phyloP scores from a whole-genome alignment of 2,113 vertebrate genomes.

The Rhea americana region DNA sequence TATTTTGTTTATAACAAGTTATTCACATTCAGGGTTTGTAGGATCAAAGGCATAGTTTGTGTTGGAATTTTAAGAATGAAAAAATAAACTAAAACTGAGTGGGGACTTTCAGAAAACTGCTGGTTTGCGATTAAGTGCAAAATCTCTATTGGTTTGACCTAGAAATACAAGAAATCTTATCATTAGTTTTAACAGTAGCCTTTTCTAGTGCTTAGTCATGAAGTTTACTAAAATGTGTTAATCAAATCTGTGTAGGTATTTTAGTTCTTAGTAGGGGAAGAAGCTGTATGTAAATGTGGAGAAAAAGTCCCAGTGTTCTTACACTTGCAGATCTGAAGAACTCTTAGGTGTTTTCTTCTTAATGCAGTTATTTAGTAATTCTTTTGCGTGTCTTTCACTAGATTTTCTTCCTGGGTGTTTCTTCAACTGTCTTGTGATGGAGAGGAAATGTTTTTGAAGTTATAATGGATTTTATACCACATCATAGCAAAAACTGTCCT shows the following conservation, averaged over 20 bases:
- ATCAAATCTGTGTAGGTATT: background rate
- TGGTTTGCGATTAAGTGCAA: background rate
- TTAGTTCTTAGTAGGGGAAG: background rate
- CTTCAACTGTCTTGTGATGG: conserved; percentile 59
- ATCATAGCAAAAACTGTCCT: conserved; percentile 65
- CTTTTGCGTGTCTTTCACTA: conserved; percentile 55
- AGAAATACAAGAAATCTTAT: background rate
- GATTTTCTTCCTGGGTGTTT: conserved; percentile 71
- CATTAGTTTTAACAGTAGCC: background rate
- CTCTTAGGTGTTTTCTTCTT: conserved; percentile 10
- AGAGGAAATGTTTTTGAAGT: conserved; percentile 60
- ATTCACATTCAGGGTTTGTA: background rate
- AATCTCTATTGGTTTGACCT: background rate
- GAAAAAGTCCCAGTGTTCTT: background rate
- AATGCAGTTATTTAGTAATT: conserved; percentile 45
- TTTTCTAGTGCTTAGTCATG: background rate
- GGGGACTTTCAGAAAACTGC: background rate
- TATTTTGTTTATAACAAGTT: background rate
- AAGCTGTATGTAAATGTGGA: background rate
- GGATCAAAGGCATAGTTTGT: background rate
- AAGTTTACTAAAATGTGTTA: background rate
- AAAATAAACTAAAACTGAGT: background rate
- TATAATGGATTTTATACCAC: conserved; percentile 78
- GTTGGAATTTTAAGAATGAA: background rate
- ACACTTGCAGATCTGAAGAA: background rate